Base-by-base conservation (phyloP, 2,113 vertebrate species). In the Gorsachius goisagi region DNA sequence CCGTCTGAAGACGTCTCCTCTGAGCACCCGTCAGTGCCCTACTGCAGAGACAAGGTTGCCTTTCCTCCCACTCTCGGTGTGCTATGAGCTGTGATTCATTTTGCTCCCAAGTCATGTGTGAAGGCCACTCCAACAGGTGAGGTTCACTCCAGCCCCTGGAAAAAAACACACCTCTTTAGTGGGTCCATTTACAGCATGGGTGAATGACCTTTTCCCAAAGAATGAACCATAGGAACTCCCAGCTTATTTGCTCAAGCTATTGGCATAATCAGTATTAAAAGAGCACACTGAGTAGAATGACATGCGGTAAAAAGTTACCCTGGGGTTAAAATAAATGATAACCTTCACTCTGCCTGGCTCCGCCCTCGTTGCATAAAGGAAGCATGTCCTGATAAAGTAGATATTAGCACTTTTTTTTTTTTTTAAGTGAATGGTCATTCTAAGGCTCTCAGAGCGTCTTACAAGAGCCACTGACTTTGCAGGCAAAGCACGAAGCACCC, bases 171-270 rank as follows among this genome's bases (percentile, higher is more conserved):
- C 96, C 88, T 89, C 76, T 67, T 88, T 63, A 55, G 22, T 47
- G 58, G 66, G 88, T 79, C 78, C 76, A 68, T 81, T 81, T 87
- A 80, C 82, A 11, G 53, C n/a, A 52, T 1, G 3, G 97, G 97
- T 97, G 93, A 98, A 85, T 22, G 97, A 98, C 97, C 98, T 97
- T 78, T 91, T 80, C 73, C 83, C 74, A 75, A 90, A 91, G 75
- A 81, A n/a, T 58, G 64, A 91, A 76, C 89, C 39, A 14, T 4
- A 33, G 59, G 76, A 76, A 87, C 83, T 85, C 63, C 26, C 78
- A 63, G 88, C 16, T 92, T 93, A 68, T 96, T 96, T 95, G 89
- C 90, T 94, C 37, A 91, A 76, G 91, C 71, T 93, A 72, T 93
- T 89, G 89, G 91, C 83, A 84, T 45, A 78, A 93, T 87, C 69